Evolutionary conservation across 2,888 invertebrate genomes (phyloP).

Genomic region (Neelides folsomi): DNA sequence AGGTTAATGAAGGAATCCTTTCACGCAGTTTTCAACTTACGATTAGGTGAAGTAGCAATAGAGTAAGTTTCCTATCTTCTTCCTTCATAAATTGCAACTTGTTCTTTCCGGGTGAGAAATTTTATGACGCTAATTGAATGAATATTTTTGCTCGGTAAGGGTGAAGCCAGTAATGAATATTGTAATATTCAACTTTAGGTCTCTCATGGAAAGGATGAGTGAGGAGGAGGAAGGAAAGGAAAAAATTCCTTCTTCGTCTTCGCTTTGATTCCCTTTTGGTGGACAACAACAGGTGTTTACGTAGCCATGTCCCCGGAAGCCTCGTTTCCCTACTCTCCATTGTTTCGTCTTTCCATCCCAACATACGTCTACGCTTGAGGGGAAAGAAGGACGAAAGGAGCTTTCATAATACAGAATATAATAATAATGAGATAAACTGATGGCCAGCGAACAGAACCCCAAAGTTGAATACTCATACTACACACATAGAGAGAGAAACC

Average conservation of each 20-base stretch:
- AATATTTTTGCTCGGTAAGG: slow-evolving; percentile 16
- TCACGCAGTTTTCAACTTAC: too few species aligned
- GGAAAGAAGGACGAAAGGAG: too few species aligned
- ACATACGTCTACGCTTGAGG: slow-evolving; percentile 11
- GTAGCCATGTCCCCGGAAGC: slow-evolving; percentile 34
- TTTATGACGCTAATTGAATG: slow-evolving; percentile 27
- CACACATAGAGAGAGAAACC: too few species aligned
- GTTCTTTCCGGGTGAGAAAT: slow-evolving; percentile 25
- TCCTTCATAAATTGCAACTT: slow-evolving; percentile 19
- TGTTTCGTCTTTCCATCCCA: slow-evolving; percentile 16
- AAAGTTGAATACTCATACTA: too few species aligned
- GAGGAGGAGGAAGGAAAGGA: neutral
- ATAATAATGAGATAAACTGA: too few species aligned
- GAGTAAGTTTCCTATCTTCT: too few species aligned
- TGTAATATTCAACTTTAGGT: neutral
- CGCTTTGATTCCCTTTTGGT: slow-evolving; percentile 6
- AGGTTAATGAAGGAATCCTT: too few species aligned
- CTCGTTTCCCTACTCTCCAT: slow-evolving; percentile 30
- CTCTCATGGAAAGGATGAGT: neutral
- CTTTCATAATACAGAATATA: too few species aligned
- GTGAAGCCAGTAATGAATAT: slow-evolving; percentile 5
- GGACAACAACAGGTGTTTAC: slow-evolving; percentile 34
- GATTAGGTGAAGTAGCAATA: too few species aligned
- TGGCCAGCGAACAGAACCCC: too few species aligned
- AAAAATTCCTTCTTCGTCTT: slow-evolving; percentile 5